Percentiles rank a stretch among this genome's conserved stretches.
Conservation (phyloP, 1,140 invertebrate species). For the Leguminivora glycinivorella region DNA sequence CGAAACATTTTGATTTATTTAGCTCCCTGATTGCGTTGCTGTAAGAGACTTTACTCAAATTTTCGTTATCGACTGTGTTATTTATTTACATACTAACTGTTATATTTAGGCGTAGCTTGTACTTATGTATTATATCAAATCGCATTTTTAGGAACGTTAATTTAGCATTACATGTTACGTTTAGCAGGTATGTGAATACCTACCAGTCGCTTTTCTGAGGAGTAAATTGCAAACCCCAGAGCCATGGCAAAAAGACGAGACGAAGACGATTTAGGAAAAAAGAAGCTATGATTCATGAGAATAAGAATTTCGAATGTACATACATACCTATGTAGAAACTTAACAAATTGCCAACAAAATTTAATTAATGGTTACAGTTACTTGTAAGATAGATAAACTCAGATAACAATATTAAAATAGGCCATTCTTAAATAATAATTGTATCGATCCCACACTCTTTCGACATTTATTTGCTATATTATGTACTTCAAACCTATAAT, state of each 20-base stretch:
- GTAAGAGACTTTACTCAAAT: constrained; percentile 5
- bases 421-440: neutral
- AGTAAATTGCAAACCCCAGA: too few species aligned
- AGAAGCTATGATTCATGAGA: neutral
- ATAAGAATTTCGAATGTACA: neutral
- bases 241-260: too few species aligned
- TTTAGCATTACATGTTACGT: too few species aligned
- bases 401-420: neutral
- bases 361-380: neutral
- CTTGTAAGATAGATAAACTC: neutral
- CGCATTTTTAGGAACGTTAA: too few species aligned
- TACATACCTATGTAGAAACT: neutral
- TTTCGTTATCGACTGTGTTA: too few species aligned
- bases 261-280: too few species aligned
- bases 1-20: constrained; percentile 14
- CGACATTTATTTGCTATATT: neutral
- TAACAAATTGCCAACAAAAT: neutral
- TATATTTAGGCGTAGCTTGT: too few species aligned
- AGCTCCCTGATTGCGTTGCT: neutral
- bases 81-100: too few species aligned
- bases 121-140: too few species aligned
- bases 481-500: neutral
- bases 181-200: too few species aligned
- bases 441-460: neutral
- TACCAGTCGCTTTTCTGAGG: too few species aligned